These are phyloP conservation scores for Caenorhabditis sp. DNA, from an alignment of 2,888 invertebrate genomes.

Conservation along the genomic window DNA sequence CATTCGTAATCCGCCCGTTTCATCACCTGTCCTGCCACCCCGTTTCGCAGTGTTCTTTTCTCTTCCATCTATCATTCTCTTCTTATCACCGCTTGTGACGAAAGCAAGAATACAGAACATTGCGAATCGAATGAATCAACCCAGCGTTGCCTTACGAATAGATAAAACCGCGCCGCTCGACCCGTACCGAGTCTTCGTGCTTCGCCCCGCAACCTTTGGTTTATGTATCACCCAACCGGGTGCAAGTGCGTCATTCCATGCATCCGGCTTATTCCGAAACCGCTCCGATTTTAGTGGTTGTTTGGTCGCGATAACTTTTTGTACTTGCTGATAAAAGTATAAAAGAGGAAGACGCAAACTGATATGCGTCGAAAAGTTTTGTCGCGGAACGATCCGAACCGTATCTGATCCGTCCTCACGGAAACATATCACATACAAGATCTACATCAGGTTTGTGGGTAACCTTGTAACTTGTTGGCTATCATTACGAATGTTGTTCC, in stretches of 20 bases:
- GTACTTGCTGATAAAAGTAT: background rate
- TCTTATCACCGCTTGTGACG: background rate
- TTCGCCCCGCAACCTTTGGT: background rate
- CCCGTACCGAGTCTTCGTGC: background rate
- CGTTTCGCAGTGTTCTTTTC: background rate
- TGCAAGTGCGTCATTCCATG: constrained; percentile 6
- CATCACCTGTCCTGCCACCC: background rate
- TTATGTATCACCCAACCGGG: constrained; percentile 11
- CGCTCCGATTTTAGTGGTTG: background rate
- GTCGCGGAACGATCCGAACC: no score
- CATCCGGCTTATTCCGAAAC: background rate
- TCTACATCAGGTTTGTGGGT: background rate
- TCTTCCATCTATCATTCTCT: constrained; percentile 1
- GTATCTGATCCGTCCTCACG: background rate
- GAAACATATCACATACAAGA: background rate
- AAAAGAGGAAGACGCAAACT: background rate
- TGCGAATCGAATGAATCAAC: background rate
- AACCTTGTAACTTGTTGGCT: background rate
- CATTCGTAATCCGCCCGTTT: constrained; percentile 4
- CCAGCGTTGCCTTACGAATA: constrained; percentile 4
- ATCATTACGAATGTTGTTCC: no score
- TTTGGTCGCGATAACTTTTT: constrained; percentile 9
- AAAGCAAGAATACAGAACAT: background rate
- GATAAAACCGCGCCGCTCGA: background rate
- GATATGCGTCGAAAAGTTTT: no score